phyloP scores from a whole-genome alignment of 1,140 invertebrate genomes.

The Euschistus heros region DNA sequence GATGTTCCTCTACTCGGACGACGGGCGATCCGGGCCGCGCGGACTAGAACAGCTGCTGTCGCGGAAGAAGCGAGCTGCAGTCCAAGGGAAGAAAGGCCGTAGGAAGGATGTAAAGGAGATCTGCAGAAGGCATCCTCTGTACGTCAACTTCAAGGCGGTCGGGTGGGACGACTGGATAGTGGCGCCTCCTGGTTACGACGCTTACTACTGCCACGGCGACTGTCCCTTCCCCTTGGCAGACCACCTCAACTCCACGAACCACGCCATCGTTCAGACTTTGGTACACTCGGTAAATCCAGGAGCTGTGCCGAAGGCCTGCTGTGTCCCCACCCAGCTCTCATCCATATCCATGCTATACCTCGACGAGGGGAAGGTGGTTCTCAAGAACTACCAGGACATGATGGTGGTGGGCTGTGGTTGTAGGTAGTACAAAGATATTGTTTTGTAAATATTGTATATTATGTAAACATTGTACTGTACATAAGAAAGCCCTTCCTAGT shows the following conservation, averaged over 20 bases:
- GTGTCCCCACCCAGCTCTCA: slow-evolving; percentile 80
- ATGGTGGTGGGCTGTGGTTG: slow-evolving; percentile 89
- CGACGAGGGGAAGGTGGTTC: slow-evolving; percentile 85
- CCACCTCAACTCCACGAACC: slow-evolving; percentile 93
- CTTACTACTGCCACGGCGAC: slow-evolving; percentile 89
- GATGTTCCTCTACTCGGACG: slow-evolving; percentile 79
- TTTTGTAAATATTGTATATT: too few relatives aligned
- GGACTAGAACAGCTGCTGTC: slow-evolving; percentile 33
- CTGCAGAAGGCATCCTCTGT: slow-evolving; percentile 76
- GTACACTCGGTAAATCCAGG: slow-evolving; percentile 84
- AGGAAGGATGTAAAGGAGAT: slow-evolving; percentile 37
- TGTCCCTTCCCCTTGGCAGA: slow-evolving; percentile 87
- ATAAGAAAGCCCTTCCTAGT: too few relatives aligned
- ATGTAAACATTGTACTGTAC: too few relatives aligned
- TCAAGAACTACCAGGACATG: slow-evolving; percentile 97
- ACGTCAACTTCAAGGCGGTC: slow-evolving; percentile 91
- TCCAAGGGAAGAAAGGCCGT: slow-evolving; percentile 34
- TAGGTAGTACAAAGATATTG: slow-evolving; percentile 25
- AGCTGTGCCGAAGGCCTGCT: slow-evolving; percentile 83
- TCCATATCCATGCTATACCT: slow-evolving; percentile 90
- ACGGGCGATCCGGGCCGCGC: slow-evolving; percentile 45
- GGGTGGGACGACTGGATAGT: slow-evolving; percentile 99
- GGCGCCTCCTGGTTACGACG: slow-evolving; percentile 91
- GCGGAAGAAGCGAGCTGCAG: slow-evolving; percentile 31
- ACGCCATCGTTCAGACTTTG: slow-evolving; percentile 94